These are phyloP conservation scores for Carcharodon carcharias DNA, from an alignment of 2,797 vertebrate genomes.

Conservation along the genomic window DNA sequence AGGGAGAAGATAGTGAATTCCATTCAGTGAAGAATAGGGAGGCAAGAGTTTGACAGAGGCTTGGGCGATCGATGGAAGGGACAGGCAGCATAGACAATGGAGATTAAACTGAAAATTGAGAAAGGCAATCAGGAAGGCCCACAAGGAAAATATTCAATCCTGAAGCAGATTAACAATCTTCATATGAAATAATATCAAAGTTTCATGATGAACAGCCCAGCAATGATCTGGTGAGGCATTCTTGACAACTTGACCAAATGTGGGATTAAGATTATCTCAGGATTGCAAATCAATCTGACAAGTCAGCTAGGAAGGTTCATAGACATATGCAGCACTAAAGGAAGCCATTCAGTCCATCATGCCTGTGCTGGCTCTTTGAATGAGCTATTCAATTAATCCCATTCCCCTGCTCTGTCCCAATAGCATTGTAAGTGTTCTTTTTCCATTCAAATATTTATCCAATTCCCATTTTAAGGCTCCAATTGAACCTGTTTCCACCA, in stretches of 20 bases:
- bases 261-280: background rate
- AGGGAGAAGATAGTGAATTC: background rate
- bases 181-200: background rate
- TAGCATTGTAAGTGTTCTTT: background rate
- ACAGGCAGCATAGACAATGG: too few species aligned
- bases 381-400: background rate
- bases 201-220: background rate
- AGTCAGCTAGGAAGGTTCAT: background rate
- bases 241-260: background rate
- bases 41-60: background rate
- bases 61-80: background rate
- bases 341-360: background rate
- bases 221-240: background rate
- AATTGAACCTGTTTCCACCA: background rate
- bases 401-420: background rate
- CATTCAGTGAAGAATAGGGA: background rate
- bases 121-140: background rate
- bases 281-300: background rate
- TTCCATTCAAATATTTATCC: background rate
- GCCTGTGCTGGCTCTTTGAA: background rate
- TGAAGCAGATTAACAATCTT: background rate
- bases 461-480: background rate
- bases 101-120: background rate
- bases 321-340: background rate
- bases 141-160: background rate